phyloP scores from a whole-genome alignment of 2,113 vertebrate species.

The Dicaeum eximium region DNA sequence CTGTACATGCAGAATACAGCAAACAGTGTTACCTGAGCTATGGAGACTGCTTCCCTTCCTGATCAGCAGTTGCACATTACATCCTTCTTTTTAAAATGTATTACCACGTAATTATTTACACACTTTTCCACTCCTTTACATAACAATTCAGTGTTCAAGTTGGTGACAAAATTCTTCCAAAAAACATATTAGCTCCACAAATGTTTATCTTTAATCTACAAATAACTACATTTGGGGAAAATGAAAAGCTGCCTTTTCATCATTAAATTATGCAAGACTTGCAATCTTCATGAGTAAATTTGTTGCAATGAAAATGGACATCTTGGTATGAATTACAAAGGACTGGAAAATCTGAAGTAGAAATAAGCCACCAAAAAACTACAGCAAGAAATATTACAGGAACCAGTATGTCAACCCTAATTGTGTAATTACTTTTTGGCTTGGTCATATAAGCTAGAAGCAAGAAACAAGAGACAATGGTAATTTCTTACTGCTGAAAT shows the following conservation, averaged over 20 bases:
- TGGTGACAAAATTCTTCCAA: slow-evolving; percentile 37
- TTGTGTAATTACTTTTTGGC: slow-evolving; percentile 79
- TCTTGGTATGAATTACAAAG: slow-evolving; percentile 71
- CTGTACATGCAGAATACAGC: background rate
- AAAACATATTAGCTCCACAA: background rate
- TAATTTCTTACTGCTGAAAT: slow-evolving; percentile 69
- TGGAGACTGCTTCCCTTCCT: background rate
- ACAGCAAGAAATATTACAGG: slow-evolving; percentile 71
- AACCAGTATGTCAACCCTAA: slow-evolving; percentile 75
- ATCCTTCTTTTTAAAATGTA: background rate
- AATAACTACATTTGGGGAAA: slow-evolving; percentile 41
- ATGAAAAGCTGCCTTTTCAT: slow-evolving; percentile 48
- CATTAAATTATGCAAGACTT: slow-evolving; percentile 53
- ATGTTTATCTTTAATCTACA: slow-evolving; percentile 59
- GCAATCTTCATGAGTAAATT: slow-evolving; percentile 39
- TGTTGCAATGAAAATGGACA: slow-evolving; percentile 43
- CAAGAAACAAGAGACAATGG: slow-evolving; percentile 67
- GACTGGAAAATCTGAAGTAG: slow-evolving; percentile 41
- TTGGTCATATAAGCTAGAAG: slow-evolving; percentile 72
- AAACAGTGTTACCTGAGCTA: background rate
- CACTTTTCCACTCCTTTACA: background rate
- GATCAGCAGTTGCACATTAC: background rate
- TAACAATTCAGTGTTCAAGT: background rate
- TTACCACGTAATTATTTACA: background rate
- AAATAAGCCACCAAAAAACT: slow-evolving; percentile 54